Conservation (phyloP, 2,113 vertebrate species). For the Bufo bufo region DNA sequence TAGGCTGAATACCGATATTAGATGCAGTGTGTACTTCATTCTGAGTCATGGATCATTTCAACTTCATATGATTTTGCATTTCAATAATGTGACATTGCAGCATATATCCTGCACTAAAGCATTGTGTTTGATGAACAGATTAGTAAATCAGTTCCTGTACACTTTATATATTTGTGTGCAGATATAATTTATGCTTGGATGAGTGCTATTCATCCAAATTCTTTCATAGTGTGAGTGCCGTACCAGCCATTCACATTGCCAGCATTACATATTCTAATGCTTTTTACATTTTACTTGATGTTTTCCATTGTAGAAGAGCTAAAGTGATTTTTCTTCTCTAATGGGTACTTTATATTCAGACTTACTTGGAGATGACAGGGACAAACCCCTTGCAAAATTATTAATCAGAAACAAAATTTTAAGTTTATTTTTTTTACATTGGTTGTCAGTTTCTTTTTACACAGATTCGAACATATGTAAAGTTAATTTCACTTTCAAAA, state of each 20-base stretch:
- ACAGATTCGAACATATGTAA: neutral
- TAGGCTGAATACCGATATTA: neutral
- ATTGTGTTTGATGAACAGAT: slow-evolving; percentile 28
- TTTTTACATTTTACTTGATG: slow-evolving; percentile 25
- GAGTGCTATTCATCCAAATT: slow-evolving; percentile 17
- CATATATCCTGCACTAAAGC: neutral
- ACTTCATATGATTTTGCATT: slow-evolving; percentile 1
- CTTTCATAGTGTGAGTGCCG: neutral
- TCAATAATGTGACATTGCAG: neutral
- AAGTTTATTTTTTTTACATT: neutral
- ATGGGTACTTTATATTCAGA: neutral
- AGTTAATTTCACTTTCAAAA: neutral
- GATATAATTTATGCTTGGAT: slow-evolving; percentile 23
- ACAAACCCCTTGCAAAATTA: slow-evolving; percentile 3
- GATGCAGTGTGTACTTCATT: neutral
- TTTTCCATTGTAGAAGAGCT: slow-evolving; percentile 2
- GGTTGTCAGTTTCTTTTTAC: neutral
- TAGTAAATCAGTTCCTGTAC: slow-evolving; percentile 25
- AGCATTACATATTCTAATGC: slow-evolving; percentile 6
- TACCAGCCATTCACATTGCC: slow-evolving; percentile 6
- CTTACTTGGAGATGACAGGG: slow-evolving; percentile 3
- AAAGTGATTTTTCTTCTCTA: slow-evolving; percentile 21
- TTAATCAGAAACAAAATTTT: slow-evolving; percentile 7
- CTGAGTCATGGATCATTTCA: slow-evolving; percentile 9
- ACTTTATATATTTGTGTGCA: slow-evolving; percentile 13